Percentiles rank a stretch among this genome's conserved stretches.
Evolutionary conservation across 2,113 vertebrate genomes (phyloP).

Genomic region (Procavia capensis): DNA sequence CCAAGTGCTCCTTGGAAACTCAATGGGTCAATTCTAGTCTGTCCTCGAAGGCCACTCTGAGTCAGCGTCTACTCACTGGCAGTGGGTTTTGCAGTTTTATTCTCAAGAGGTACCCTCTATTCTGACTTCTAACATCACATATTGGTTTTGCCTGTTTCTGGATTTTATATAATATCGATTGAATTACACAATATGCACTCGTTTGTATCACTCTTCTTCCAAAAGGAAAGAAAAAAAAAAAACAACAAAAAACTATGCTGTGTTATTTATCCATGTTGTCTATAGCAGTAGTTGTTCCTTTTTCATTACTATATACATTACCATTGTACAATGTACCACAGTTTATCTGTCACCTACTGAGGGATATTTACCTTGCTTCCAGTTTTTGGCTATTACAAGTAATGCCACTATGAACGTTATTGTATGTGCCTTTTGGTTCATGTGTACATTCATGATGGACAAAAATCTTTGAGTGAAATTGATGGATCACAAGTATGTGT

Average conservation of each 20-base stretch:
- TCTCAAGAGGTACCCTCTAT: background rate
- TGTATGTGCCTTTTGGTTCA: background rate
- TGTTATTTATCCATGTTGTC: background rate
- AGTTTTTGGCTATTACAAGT: background rate
- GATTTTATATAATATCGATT: constrained; percentile 23
- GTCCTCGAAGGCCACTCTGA: too few species aligned
- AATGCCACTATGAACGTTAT: background rate
- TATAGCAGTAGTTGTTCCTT: background rate
- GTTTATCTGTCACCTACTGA: background rate
- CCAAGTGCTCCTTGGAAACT: too few species aligned
- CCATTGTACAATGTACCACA: too few species aligned
- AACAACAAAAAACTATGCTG: background rate
- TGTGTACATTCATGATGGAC: background rate
- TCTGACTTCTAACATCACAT: background rate
- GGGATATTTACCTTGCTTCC: background rate
- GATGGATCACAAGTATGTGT: too few species aligned
- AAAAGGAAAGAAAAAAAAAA: background rate
- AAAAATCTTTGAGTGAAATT: background rate
- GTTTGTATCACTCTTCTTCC: background rate
- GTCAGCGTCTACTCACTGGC: too few species aligned
- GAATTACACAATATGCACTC: background rate
- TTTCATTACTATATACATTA: background rate
- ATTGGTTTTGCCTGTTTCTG: background rate
- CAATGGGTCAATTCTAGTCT: too few species aligned
- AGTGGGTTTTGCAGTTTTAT: too few species aligned